Conservation (phyloP, 2,797 vertebrate species). For the Gobio occitaniae region DNA sequence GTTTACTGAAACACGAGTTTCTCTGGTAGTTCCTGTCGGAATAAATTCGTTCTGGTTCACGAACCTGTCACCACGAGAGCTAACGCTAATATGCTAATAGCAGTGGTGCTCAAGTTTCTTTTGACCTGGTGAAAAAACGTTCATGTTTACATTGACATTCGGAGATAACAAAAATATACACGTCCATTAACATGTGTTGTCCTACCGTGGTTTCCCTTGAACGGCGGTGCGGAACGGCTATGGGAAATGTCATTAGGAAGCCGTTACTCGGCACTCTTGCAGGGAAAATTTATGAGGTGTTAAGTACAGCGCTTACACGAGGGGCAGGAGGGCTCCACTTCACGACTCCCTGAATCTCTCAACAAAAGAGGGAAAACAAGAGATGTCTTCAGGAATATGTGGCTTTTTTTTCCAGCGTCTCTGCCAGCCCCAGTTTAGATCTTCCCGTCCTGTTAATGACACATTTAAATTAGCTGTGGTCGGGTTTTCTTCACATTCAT, state of each 20-base stretch:
- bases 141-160: constrained; percentile 26
- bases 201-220: constrained; percentile 14
- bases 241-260: constrained; percentile 47
- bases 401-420: constrained; percentile 65
- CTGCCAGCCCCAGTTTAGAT: constrained; percentile 71
- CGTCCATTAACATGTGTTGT: constrained; percentile 11
- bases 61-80: constrained; percentile 10
- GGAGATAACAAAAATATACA: constrained; percentile 35
- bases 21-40: constrained; percentile 7
- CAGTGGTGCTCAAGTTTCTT: constrained; percentile 24
- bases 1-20: constrained; percentile 31
- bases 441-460: constrained; percentile 73
- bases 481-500: constrained; percentile 79
- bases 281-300: constrained; percentile 71
- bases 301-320: constrained; percentile 65
- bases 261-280: constrained; percentile 32
- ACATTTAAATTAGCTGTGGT: constrained; percentile 83
- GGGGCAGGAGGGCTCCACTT: constrained; percentile 50
- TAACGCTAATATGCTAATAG: constrained; percentile 35
- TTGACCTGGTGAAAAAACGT: constrained; percentile 5
- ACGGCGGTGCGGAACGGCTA: constrained; percentile 1
- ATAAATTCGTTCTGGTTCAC: constrained; percentile 29
- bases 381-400: constrained; percentile 67
- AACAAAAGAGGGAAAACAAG: constrained; percentile 67
- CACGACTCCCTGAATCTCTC: constrained; percentile 52